Conservation (phyloP, 2,113 vertebrate genomes). For the Erythrocebus patas region DNA sequence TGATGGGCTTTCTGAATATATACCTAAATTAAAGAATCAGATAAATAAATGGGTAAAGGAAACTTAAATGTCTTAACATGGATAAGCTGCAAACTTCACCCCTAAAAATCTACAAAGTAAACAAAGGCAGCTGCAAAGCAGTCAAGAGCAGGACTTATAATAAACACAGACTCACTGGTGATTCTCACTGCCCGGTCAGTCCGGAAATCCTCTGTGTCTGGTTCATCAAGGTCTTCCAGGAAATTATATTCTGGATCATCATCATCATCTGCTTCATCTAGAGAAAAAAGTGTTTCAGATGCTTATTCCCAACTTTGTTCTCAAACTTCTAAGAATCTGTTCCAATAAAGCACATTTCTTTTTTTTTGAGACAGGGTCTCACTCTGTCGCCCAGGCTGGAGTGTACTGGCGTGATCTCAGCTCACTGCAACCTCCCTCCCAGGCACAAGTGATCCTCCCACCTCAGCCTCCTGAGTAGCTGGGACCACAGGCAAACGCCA, state of each 20-base stretch:
- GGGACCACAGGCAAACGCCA: no score
- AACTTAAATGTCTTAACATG: background rate
- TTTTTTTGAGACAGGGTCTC: no score
- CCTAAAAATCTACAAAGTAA: background rate
- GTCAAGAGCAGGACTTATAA: background rate
- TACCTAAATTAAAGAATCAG: background rate
- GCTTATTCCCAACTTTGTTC: background rate
- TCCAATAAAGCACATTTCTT: background rate
- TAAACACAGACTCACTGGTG: slow-evolving; percentile 88
- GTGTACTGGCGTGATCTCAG: no score
- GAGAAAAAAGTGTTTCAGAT: background rate
- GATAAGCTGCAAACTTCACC: background rate
- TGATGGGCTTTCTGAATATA: background rate
- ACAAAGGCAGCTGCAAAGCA: background rate
- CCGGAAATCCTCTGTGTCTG: slow-evolving; percentile 95
- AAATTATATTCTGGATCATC: slow-evolving; percentile 98
- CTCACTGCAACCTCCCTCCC: no score
- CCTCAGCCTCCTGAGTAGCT: no score
- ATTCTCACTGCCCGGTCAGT: slow-evolving; percentile 96
- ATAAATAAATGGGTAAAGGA: background rate
- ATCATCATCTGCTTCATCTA: slow-evolving; percentile 95
- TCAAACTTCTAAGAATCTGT: background rate
- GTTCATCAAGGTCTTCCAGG: slow-evolving; percentile 93
- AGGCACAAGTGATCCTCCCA: no score
- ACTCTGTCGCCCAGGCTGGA: no score